A percentile compares a stretch with the other conserved stretches of the same genome.
Evolutionary conservation across 2,888 invertebrate species (phyloP).

Genomic region (Diadegma fenestrale): DNA sequence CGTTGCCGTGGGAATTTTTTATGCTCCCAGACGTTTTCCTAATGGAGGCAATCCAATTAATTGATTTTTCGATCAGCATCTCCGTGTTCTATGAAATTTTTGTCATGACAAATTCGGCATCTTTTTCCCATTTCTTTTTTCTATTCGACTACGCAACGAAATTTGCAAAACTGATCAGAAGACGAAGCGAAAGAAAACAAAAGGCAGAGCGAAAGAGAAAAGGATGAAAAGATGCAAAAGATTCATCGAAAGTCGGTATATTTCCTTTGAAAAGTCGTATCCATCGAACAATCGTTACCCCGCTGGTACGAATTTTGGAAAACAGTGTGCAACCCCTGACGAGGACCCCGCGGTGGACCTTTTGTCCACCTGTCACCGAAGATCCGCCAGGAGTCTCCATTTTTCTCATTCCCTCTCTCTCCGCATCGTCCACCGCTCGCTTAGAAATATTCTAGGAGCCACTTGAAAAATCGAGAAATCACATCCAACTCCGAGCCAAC

Average conservation of each 20-base stretch:
- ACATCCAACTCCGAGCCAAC: conserved; percentile 55
- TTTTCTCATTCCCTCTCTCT: conserved; percentile 12
- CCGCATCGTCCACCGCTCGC: conserved; percentile 15
- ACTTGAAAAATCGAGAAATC: conserved; percentile 74
- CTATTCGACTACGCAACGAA: conserved; percentile 2
- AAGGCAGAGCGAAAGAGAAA: conserved; percentile 1
- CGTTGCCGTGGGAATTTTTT: neutral
- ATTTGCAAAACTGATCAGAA: conserved; percentile 35
- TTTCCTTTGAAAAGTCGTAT: conserved; percentile 70
- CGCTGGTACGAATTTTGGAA: conserved; percentile 81
- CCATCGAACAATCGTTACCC: conserved; percentile 78
- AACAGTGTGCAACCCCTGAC: conserved; percentile 78
- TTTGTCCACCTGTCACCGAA: conserved; percentile 82
- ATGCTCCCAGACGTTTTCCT: neutral
- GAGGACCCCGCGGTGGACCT: conserved; percentile 74
- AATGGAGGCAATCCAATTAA: too few relatives aligned
- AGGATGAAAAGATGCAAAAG: conserved; percentile 2
- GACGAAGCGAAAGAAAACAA: conserved; percentile 10
- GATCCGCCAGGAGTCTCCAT: conserved; percentile 63
- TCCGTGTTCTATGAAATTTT: too few relatives aligned
- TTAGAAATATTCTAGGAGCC: conserved; percentile 16
- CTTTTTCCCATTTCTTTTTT: conserved; percentile 1
- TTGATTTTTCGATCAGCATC: too few relatives aligned
- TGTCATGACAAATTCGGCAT: too few relatives aligned
- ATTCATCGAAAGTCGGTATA: conserved; percentile 64